These are phyloP conservation scores for Luffia ferchaultella DNA, from an alignment of 2,888 invertebrate species.

Conservation along the genomic window DNA sequence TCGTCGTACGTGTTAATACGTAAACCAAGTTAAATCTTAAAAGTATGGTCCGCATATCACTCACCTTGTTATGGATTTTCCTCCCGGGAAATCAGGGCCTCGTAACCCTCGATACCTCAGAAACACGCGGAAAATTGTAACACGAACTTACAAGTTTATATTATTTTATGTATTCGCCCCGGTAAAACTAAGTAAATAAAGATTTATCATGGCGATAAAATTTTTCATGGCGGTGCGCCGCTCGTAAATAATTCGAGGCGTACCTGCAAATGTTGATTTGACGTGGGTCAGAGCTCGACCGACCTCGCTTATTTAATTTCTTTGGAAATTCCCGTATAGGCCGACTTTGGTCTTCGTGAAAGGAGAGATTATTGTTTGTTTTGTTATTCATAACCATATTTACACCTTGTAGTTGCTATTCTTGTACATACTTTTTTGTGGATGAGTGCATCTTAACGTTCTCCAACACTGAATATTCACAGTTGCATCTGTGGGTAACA, in stretches of 20 bases:
- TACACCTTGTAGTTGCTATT: no score
- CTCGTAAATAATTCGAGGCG: slow-evolving; percentile 57
- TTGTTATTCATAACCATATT: no score
- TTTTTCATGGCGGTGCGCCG: slow-evolving; percentile 49
- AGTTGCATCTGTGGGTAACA: no score
- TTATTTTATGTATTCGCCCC: neutral
- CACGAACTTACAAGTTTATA: neutral
- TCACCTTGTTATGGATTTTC: neutral
- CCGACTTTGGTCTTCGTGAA: neutral
- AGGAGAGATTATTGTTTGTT: no score
- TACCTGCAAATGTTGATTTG: slow-evolving; percentile 62
- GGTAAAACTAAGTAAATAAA: slow-evolving; percentile 43
- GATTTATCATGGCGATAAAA: slow-evolving; percentile 56
- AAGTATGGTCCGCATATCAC: no score
- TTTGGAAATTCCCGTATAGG: slow-evolving; percentile 19
- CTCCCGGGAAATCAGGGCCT: neutral
- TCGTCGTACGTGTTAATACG: no score
- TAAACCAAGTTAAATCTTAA: no score
- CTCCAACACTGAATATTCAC: no score
- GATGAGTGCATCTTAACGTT: no score
- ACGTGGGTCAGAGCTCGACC: slow-evolving; percentile 46
- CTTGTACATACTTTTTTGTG: no score
- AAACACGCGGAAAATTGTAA: neutral
- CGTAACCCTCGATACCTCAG: neutral
- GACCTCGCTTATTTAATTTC: slow-evolving; percentile 48